Percentiles rank a stretch among this genome's conserved stretches.
phyloP scores from a whole-genome alignment of 1,140 invertebrate genomes.

The Whitmania pigra region DNA sequence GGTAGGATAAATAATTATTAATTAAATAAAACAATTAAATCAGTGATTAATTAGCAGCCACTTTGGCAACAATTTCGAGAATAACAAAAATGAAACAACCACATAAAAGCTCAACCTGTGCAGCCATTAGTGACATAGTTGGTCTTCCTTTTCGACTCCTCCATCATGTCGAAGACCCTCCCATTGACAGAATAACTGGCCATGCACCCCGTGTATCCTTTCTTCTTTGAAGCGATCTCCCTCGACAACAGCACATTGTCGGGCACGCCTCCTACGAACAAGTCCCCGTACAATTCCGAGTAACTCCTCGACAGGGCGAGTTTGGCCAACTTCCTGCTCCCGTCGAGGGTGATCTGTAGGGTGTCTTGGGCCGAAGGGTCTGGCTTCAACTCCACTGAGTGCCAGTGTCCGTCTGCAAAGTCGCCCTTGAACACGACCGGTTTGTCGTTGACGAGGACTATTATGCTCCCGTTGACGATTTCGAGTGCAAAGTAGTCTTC shows the following conservation, averaged over 20 bases:
- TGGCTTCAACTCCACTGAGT: conserved; percentile 69
- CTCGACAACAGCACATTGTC: conserved; percentile 12
- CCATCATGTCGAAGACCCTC: conserved; percentile 43
- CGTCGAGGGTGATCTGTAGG: conserved; percentile 24
- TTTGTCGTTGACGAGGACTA: conserved; percentile 70
- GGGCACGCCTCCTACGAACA: conserved; percentile 81
- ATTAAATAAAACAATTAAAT: no score
- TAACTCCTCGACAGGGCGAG: conserved; percentile 55
- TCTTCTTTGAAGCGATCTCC: conserved; percentile 58
- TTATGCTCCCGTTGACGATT: conserved; percentile 56
- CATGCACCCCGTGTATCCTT: conserved; percentile 83
- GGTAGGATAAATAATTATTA: no score
- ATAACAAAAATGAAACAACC: neutral
- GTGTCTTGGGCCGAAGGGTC: conserved; percentile 54
- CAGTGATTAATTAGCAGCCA: no score
- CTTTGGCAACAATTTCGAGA: no score
- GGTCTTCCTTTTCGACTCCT: conserved; percentile 22
- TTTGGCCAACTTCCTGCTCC: conserved; percentile 58
- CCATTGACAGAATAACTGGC: conserved; percentile 83
- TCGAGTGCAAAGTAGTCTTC: conserved; percentile 86
- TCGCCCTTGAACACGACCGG: conserved; percentile 38
- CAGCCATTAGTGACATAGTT: conserved; percentile 20
- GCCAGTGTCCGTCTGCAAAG: conserved; percentile 81
- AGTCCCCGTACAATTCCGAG: conserved; percentile 74
- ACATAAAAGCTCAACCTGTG: conserved; percentile 19